phyloP scores from a whole-genome alignment of 2,888 invertebrate genomes.

The Papilio gigon region DNA sequence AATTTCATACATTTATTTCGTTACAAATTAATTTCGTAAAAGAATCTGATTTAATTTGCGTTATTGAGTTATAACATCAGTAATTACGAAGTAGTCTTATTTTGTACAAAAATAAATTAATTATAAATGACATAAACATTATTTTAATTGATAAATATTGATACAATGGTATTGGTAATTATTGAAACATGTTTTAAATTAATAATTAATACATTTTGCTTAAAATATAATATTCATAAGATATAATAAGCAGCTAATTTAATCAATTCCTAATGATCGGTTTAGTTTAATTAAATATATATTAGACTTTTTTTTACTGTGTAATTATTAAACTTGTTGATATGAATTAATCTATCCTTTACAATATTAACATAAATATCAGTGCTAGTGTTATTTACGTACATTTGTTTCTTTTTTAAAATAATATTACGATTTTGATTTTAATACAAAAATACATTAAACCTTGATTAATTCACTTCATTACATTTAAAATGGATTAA shows the following conservation, averaged over 20 bases:
- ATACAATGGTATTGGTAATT: not conserved
- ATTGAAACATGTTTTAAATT: conserved; percentile 20
- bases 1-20: not conserved
- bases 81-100: conserved; percentile 20
- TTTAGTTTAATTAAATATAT: conserved; percentile 2
- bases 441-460: too few relatives aligned
- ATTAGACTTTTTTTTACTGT: not conserved
- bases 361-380: not conserved
- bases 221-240: not conserved
- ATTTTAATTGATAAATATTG: conserved; percentile 40
- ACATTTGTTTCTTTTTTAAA: too few relatives aligned
- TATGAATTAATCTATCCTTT: not conserved
- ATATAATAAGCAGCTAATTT: conserved; percentile 17
- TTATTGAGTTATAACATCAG: conserved; percentile 28
- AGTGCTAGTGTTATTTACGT: too few relatives aligned
- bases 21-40: not conserved
- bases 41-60: not conserved
- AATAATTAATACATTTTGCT: not conserved
- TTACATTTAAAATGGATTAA: too few relatives aligned
- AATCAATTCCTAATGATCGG: conserved; percentile 24
- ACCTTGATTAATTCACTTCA: too few relatives aligned
- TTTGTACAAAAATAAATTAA: conserved; percentile 8
- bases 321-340: conserved; percentile 21
- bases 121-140: conserved; percentile 28
- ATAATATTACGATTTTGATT: too few relatives aligned